phyloP scores from a whole-genome alignment of 2,113 vertebrate genomes.

The Hippocampus guttulatus region DNA sequence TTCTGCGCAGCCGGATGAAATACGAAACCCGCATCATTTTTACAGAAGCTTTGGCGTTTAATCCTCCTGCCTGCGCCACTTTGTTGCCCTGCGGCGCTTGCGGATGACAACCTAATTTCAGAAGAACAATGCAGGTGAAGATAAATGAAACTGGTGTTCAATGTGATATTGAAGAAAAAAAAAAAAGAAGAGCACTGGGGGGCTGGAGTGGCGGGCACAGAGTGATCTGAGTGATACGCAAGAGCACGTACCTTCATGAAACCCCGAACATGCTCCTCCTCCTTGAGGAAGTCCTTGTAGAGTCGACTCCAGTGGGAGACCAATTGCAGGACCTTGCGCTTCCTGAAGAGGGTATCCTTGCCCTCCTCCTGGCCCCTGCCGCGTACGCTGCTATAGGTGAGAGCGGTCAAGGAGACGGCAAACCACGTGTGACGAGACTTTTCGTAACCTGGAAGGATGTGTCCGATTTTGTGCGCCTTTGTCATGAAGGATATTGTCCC shows the following conservation, averaged over 20 bases:
- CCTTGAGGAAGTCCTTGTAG: conserved; percentile 92
- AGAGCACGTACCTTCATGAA: conserved; percentile 86
- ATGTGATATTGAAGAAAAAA: too few relatives aligned
- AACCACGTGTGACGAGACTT: not conserved
- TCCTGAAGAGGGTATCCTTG: conserved; percentile 86
- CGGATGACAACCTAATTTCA: conserved; percentile 7
- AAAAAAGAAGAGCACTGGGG: too few relatives aligned
- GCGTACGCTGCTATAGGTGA: conserved; percentile 89
- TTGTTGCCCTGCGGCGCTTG: not conserved
- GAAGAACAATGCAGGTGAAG: conserved; percentile 6
- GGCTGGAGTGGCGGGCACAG: too few relatives aligned
- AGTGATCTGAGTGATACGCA: not conserved
- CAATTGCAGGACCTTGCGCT: conserved; percentile 91
- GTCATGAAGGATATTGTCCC: conserved; percentile 92
- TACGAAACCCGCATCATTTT: not conserved
- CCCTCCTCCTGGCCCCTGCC: conserved; percentile 87
- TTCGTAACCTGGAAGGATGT: not conserved
- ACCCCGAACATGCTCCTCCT: conserved; percentile 92
- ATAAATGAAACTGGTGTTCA: conserved; percentile 1
- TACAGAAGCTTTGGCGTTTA: not conserved
- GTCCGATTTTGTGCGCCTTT: not conserved
- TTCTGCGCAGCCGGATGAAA: not conserved
- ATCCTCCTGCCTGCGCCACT: not conserved
- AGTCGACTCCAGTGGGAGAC: conserved; percentile 94
- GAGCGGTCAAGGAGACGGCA: conserved; percentile 74